Percentiles rank a stretch among this genome's conserved stretches.
Evolutionary conservation across 2,113 vertebrate species (phyloP).

Genomic region (Ifrita kowaldi): DNA sequence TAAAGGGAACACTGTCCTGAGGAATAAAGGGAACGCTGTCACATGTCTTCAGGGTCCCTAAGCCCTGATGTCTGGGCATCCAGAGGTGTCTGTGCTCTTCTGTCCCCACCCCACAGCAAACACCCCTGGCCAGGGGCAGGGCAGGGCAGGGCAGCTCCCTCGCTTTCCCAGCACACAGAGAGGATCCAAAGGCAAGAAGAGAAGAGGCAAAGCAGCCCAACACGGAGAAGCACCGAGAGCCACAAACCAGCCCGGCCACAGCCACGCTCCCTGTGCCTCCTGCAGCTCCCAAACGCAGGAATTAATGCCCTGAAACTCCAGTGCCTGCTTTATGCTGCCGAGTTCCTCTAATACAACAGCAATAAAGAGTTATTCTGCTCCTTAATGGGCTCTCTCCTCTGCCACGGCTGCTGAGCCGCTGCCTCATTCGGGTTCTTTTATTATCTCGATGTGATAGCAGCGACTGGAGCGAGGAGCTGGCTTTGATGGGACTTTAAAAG

Average conservation of each 20-base stretch:
- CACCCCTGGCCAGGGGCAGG: not conserved
- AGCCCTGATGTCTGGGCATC: accelerated
- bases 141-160: not conserved
- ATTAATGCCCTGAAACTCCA: not conserved
- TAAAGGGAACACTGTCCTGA: not conserved
- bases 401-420: not conserved
- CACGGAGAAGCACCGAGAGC: not conserved
- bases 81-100: not conserved
- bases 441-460: not conserved
- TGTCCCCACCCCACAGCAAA: not conserved
- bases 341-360: not conserved
- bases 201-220: not conserved
- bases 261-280: not conserved
- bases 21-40: not conserved
- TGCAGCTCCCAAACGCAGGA: not conserved
- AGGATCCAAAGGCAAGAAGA: not conserved
- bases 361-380: constrained; percentile 26
- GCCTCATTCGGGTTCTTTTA: not conserved
- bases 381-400: constrained; percentile 12
- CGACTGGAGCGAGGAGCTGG: not conserved
- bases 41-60: not conserved
- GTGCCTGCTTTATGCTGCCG: not conserved
- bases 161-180: accelerated
- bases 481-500: not conserved
- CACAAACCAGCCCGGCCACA: not conserved